Conservation (phyloP, 2,113 vertebrate genomes). For the Phrynocephalus versicolor region DNA sequence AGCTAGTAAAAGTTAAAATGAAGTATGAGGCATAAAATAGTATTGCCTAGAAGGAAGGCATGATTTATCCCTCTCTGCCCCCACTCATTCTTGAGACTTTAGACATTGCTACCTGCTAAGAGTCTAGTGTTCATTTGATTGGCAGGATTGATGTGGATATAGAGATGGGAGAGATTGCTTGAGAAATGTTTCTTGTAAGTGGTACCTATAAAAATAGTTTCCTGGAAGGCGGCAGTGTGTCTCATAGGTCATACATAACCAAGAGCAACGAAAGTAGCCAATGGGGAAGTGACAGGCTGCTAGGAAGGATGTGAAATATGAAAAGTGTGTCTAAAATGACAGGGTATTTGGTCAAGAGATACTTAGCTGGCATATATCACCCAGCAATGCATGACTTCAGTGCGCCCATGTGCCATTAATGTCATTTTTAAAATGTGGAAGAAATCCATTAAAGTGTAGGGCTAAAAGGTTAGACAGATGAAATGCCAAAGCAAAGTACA, state of each 20-base stretch:
- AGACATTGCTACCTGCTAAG: not conserved
- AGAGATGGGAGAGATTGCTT: not conserved
- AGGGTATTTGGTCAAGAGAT: not conserved
- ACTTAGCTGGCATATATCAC: not conserved
- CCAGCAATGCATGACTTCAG: not conserved
- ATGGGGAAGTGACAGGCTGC: not conserved
- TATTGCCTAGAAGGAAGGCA: not conserved
- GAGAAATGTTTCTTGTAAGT: not conserved
- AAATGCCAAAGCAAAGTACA: not conserved
- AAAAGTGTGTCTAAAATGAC: not conserved
- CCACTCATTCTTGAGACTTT: not conserved
- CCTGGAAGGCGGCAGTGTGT: not conserved
- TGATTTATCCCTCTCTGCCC: not conserved
- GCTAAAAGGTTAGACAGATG: slow-evolving; percentile 6
- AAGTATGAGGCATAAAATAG: too few species aligned
- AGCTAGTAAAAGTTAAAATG: not conserved
- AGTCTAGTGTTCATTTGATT: not conserved
- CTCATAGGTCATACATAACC: not conserved
- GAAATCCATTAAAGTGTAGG: not conserved
- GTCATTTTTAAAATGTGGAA: not conserved
- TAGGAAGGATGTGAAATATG: not conserved
- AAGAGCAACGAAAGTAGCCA: not conserved
- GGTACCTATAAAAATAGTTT: not conserved
- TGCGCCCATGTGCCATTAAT: not conserved
- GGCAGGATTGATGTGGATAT: not conserved